Evolutionary conservation across 2,113 vertebrate species (phyloP), one percentile per base, ranked within the genome.

Genomic region (Callospermophilus lateralis): DNA sequence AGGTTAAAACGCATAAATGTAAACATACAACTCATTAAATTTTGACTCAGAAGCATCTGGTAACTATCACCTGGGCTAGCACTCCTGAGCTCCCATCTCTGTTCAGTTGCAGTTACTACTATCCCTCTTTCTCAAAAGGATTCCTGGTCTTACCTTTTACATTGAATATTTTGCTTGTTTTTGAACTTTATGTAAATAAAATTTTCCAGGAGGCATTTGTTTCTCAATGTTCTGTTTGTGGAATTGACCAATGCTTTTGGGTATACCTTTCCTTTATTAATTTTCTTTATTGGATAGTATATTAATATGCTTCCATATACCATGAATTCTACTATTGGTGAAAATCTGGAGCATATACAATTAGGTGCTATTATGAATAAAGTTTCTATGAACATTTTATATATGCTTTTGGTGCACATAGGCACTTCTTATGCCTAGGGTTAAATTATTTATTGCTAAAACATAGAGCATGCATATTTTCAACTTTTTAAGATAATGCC

Each of bases 311-410:
- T 63, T 63, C 24, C 55, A 39, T 48, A 61, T 76, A 58, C n/a
- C 51, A 8, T 63, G 13, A 76, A 32, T 76, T 74, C 45, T 81
- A 61, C 65, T 85, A 20, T 20, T 80, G 48, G 37, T n/a, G 19
- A 22, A 20, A 61, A 76, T 86, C 76, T 80, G 48, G 67, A 63
- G 73, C 55, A 93, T 95, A 70, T 90, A 34, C 42, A 77, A n/a
- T 81, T 95, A 77, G 48, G 22, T 8, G 58, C 51, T 95, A 85
- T 22, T 86, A 48, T 42, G 58, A 63, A 63, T 63, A 28, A 81
- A 70, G 2, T 53, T 96, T 24, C 42, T 58, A 3, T 87, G 61
- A 90, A 83, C 19, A 78, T 88, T 78, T 73, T 63, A 12, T 51
- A 45, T 61, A 34, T 77, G 9, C 22, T 81, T 45, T 86, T 84